A percentile compares a stretch with the other conserved stretches of the same genome.
Evolutionary conservation across 2,888 invertebrate species (phyloP).

Genomic region (Ceramica pisi): DNA sequence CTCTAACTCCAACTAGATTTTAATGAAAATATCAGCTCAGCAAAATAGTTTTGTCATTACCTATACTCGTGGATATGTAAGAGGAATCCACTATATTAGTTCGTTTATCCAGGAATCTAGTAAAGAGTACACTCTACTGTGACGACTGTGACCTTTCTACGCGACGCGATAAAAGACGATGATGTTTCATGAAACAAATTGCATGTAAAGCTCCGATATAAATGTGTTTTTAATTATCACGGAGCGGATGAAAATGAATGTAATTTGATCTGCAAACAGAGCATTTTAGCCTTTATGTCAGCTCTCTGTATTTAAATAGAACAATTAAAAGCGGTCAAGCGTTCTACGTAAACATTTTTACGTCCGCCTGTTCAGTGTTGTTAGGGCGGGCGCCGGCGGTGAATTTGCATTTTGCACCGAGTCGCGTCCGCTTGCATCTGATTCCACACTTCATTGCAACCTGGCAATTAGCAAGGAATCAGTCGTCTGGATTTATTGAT

Average conservation of each 20-base stretch:
- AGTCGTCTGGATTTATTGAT: conserved; percentile 82
- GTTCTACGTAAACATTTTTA: conserved; percentile 83
- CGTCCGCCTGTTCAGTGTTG: conserved; percentile 68
- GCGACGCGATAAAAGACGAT: conserved; percentile 60
- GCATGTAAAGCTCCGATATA: conserved; percentile 71
- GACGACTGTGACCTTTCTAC: conserved; percentile 42
- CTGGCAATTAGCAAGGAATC: conserved; percentile 86
- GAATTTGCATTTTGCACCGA: conserved; percentile 78
- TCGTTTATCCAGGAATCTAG: conserved; percentile 20
- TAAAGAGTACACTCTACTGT: conserved; percentile 35
- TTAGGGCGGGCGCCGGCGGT: conserved; percentile 66
- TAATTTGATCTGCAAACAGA: conserved; percentile 77
- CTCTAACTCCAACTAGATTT: conserved; percentile 7
- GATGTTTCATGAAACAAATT: conserved; percentile 71
- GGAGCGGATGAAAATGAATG: conserved; percentile 72
- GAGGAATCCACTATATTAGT: conserved; percentile 22
- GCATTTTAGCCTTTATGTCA: conserved; percentile 72
- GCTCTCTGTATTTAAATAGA: conserved; percentile 77
- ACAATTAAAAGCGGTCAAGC: conserved; percentile 83
- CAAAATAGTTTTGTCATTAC: conserved; percentile 24
- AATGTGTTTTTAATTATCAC: conserved; percentile 81
- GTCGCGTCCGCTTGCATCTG: conserved; percentile 72
- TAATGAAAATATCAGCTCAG: conserved; percentile 16
- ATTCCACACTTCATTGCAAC: conserved; percentile 79
- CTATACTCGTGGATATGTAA: conserved; percentile 11